Percentiles rank a stretch among this genome's conserved stretches.
Conservation (phyloP, 2,888 invertebrate genomes). For the Amiota mariae region DNA sequence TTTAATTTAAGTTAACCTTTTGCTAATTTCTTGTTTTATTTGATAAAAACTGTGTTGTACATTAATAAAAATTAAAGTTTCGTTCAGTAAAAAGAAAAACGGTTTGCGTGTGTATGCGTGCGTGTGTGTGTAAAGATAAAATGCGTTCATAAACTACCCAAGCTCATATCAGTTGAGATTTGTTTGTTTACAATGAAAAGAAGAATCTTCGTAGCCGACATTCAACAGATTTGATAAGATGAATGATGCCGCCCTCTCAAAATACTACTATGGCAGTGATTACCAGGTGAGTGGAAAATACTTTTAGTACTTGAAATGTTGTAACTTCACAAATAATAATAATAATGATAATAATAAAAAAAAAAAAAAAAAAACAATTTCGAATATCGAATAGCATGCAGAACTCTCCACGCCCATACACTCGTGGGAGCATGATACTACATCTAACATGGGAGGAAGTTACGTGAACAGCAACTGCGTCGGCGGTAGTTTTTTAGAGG, state of each 20-base stretch:
- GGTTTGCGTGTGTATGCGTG: too few relatives aligned
- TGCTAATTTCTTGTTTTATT: too few relatives aligned
- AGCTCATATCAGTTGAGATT: background rate
- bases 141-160: too few relatives aligned
- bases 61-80: too few relatives aligned
- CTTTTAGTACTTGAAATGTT: constrained; percentile 40
- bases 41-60: too few relatives aligned
- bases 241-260: constrained; percentile 65
- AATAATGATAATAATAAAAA: too few relatives aligned
- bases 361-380: too few relatives aligned
- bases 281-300: constrained; percentile 58
- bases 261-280: constrained; percentile 58
- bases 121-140: too few relatives aligned
- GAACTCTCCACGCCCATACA: constrained; percentile 57
- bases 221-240: constrained; percentile 50
- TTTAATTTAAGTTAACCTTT: too few relatives aligned
- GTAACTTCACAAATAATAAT: constrained; percentile 39
- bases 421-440: constrained; percentile 51
- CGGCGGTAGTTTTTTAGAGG: constrained; percentile 49
- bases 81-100: too few relatives aligned
- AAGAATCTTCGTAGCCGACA: background rate
- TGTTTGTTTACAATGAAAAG: background rate
- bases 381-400: background rate
- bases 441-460: constrained; percentile 27
- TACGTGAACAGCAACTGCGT: constrained; percentile 18